A percentile compares a stretch with the other conserved stretches of the same genome.
Evolutionary conservation across 2,888 invertebrate species (phyloP).

Genomic region (Phyllotreta cruciferae): DNA sequence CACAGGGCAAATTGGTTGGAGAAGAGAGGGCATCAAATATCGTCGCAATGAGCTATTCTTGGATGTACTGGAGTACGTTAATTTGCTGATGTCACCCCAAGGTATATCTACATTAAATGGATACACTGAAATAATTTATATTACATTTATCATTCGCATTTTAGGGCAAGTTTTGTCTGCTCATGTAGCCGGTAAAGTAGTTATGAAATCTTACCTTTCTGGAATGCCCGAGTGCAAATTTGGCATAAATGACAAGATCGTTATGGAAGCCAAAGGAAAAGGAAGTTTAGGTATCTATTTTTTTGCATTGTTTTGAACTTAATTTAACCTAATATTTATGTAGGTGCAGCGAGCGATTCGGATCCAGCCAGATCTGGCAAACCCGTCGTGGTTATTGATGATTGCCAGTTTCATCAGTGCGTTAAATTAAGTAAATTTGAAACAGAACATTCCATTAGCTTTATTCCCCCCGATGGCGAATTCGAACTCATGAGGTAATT

Average conservation of each 20-base stretch:
- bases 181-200: constrained; percentile 98
- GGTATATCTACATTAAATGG: constrained; percentile 63
- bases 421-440: constrained; percentile 99
- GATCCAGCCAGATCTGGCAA: constrained; percentile 92
- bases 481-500: constrained; percentile 96
- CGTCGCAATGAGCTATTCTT: constrained; percentile 97
- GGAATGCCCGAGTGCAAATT: constrained; percentile 99
- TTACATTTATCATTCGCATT: neutral
- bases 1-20: constrained; percentile 98
- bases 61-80: constrained; percentile 98
- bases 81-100: constrained; percentile 99
- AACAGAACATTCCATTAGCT: constrained; percentile 99
- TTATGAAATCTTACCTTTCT: constrained; percentile 99
- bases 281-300: constrained; percentile 60
- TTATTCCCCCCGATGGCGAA: constrained; percentile 99
- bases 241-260: constrained; percentile 99
- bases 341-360: constrained; percentile 69
- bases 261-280: constrained; percentile 94
- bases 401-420: constrained; percentile 99
- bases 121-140: no score
- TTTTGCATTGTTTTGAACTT: neutral
- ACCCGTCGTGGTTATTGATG: constrained; percentile 99
- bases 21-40: constrained; percentile 99
- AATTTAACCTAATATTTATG: constrained; percentile 36
- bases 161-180: constrained; percentile 96